phyloP scores from a whole-genome alignment of 2,113 vertebrate species.

The Pleuronectes platessa region DNA sequence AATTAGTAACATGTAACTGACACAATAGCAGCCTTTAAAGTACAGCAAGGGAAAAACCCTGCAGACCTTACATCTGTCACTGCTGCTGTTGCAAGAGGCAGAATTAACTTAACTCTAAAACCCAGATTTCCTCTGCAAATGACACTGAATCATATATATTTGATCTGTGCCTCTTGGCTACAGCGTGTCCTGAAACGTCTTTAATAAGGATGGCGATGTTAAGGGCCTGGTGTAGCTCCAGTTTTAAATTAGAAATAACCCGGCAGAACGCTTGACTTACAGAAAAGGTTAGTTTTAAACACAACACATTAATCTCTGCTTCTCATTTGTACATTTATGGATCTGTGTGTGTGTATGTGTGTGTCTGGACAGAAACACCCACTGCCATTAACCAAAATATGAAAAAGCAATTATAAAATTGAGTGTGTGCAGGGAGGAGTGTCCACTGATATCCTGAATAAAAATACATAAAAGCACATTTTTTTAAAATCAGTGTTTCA shows the following conservation, averaged over 20 bases:
- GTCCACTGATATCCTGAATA: conserved; percentile 34
- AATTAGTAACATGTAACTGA: conserved; percentile 30
- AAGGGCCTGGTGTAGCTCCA: conserved; percentile 71
- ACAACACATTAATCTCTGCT: conserved; percentile 78
- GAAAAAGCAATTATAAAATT: conserved; percentile 70
- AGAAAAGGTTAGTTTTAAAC: conserved; percentile 80
- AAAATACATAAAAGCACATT: conserved; percentile 30
- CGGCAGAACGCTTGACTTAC: conserved; percentile 73
- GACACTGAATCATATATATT: conserved; percentile 81
- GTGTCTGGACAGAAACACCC: conserved; percentile 29
- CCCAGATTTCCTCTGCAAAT: conserved; percentile 78
- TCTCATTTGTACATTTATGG: conserved; percentile 67
- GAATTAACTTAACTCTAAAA: conserved; percentile 75
- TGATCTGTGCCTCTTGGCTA: conserved; percentile 78
- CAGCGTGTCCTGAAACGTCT: conserved; percentile 78
- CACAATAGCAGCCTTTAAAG: conserved; percentile 10
- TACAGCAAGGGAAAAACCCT: conserved; percentile 12
- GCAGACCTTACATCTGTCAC: conserved; percentile 47
- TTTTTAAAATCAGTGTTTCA: conserved; percentile 22
- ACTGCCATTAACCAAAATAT: conserved; percentile 56
- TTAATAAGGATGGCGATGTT: conserved; percentile 79
- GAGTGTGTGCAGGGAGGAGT: conserved; percentile 38
- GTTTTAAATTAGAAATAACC: conserved; percentile 82
- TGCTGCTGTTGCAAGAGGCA: conserved; percentile 38
- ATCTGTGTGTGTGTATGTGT: conserved; percentile 28